Conservation (phyloP, 2,797 vertebrate genomes). For the Diceros bicornis region DNA sequence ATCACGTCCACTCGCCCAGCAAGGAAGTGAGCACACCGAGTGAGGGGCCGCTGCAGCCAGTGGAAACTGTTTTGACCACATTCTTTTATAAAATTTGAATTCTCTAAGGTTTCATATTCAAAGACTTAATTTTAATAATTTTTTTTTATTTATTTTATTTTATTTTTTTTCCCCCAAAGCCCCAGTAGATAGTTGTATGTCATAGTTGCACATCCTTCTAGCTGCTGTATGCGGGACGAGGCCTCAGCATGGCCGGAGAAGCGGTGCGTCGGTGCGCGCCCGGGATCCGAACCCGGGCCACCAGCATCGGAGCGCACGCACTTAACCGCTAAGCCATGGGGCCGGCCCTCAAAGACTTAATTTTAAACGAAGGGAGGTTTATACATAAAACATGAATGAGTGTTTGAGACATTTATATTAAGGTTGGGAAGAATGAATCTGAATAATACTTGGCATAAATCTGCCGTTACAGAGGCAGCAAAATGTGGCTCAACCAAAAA, state of each 20-base stretch:
- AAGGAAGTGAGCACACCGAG: not conserved
- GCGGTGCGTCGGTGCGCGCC: too few relatives aligned
- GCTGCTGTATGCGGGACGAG: too few relatives aligned
- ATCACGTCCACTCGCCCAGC: too few relatives aligned
- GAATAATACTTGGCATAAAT: conserved; percentile 75
- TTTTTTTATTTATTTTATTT: too few relatives aligned
- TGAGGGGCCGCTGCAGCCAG: not conserved
- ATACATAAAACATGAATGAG: conserved; percentile 78
- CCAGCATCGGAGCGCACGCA: too few relatives aligned
- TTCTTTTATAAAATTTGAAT: conserved; percentile 55
- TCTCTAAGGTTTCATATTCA: conserved; percentile 68
- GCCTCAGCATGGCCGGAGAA: too few relatives aligned
- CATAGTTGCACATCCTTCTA: too few relatives aligned
- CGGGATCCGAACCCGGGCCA: too few relatives aligned
- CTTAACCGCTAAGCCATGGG: too few relatives aligned
- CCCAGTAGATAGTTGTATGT: too few relatives aligned
- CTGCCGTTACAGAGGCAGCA: conserved; percentile 55
- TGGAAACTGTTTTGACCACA: not conserved
- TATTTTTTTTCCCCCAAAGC: too few relatives aligned
- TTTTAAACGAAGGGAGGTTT: conserved; percentile 55
- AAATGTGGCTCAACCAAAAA: conserved; percentile 49
- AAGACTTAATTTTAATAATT: conserved; percentile 71
- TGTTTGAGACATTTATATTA: conserved; percentile 71
- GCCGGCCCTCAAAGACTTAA: conserved; percentile 70
- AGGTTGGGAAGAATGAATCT: conserved; percentile 76